Percentiles rank a stretch among this genome's conserved stretches.
Evolutionary conservation across 2,113 vertebrate genomes (phyloP).

Genomic region (Anser brachyrhynchus): DNA sequence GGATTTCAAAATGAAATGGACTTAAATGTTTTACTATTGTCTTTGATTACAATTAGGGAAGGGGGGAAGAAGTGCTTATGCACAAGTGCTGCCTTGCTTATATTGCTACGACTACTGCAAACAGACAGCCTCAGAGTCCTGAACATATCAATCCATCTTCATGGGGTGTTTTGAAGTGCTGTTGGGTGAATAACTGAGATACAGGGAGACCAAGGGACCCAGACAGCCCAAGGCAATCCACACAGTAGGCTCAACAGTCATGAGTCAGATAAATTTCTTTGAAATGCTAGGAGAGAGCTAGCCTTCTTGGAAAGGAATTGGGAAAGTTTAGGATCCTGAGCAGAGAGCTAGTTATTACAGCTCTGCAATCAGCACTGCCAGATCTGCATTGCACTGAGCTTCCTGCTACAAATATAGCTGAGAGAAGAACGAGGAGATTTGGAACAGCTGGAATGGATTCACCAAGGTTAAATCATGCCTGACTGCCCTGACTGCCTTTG

Average conservation of each 20-base stretch:
- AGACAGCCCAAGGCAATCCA: not conserved
- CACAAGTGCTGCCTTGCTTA: not conserved
- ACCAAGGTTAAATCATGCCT: not conserved
- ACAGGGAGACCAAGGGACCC: not conserved
- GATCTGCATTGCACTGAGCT: not conserved
- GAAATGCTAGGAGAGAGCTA: not conserved
- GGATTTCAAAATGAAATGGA: not conserved
- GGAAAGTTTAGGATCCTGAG: not conserved
- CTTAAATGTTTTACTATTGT: not conserved
- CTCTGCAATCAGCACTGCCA: not conserved
- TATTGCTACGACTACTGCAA: not conserved
- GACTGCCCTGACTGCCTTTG: not conserved
- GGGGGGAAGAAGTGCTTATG: not conserved
- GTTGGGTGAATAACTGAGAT: not conserved
- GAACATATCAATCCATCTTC: fast-evolving
- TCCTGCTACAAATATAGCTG: not conserved
- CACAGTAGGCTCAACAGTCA: not conserved
- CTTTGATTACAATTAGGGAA: not conserved
- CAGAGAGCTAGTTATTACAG: not conserved
- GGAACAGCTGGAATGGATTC: not conserved
- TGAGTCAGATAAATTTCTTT: not conserved
- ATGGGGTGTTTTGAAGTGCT: not conserved
- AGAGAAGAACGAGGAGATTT: not conserved
- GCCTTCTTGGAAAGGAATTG: not conserved
- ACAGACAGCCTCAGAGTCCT: not conserved